Conservation (phyloP, 2,888 invertebrate species). For the Aplocera efformata region DNA sequence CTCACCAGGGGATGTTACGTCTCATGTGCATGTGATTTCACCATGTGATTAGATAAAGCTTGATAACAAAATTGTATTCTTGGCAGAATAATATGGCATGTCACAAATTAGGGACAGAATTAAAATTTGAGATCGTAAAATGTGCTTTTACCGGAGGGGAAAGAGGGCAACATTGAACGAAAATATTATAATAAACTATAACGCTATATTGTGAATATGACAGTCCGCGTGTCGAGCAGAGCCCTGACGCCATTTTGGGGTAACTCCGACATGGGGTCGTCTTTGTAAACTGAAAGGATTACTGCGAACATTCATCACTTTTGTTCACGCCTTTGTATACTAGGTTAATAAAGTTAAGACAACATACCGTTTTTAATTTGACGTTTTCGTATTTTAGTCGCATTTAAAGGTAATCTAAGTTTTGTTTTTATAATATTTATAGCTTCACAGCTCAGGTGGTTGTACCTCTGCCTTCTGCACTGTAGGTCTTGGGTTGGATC, state of each 20-base stretch:
- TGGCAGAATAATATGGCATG: neutral
- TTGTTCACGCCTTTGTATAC: slow-evolving; percentile 58
- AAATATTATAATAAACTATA: slow-evolving; percentile 77
- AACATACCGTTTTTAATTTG: slow-evolving; percentile 33
- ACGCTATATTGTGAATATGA: slow-evolving; percentile 75
- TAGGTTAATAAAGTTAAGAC: slow-evolving; percentile 57
- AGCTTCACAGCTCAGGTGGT: no score
- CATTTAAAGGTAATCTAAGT: no score
- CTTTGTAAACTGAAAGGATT: slow-evolving; percentile 71
- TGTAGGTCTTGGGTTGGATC: no score
- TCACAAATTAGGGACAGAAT: slow-evolving; percentile 1
- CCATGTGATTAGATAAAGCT: no score
- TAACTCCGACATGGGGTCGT: slow-evolving; percentile 63
- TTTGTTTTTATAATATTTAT: no score
- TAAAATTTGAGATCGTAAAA: slow-evolving; percentile 35
- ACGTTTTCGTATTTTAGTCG: slow-evolving; percentile 3
- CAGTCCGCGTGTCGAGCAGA: slow-evolving; percentile 68
- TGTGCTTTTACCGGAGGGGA: slow-evolving; percentile 39
- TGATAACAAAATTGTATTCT: no score
- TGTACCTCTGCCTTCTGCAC: no score
- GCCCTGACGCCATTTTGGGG: slow-evolving; percentile 64
- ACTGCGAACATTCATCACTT: slow-evolving; percentile 66
- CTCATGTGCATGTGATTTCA: no score
- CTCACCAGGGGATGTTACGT: no score
- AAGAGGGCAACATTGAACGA: slow-evolving; percentile 64